phyloP scores from a whole-genome alignment of 2,797 vertebrate genomes.

The Sebastiscus tertius region DNA sequence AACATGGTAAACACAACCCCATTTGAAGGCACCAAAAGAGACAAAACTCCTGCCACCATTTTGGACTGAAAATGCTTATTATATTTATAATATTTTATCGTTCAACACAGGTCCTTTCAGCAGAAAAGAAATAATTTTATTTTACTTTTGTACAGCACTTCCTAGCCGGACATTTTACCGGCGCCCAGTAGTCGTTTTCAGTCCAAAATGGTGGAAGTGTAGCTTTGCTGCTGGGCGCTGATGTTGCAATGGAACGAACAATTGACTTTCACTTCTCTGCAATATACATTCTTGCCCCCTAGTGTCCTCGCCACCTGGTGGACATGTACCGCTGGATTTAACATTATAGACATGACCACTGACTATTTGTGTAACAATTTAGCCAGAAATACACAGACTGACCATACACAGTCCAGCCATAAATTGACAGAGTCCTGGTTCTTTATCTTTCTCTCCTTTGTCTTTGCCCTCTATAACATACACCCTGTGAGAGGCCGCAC shows the following conservation, averaged over 20 bases:
- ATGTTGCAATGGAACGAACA: neutral
- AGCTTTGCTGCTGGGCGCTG: neutral
- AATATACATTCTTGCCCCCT: too few species aligned
- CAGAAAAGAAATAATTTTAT: neutral
- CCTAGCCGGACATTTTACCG: accelerated
- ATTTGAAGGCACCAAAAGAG: neutral
- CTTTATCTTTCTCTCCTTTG: neutral
- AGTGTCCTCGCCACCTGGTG: too few species aligned
- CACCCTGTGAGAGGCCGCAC: conserved; percentile 2
- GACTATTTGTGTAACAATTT: too few species aligned
- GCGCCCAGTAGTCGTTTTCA: accelerated
- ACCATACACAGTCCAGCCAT: neutral
- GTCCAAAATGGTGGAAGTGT: accelerated
- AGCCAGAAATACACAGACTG: neutral
- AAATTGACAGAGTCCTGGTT: accelerated
- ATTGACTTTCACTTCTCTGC: neutral
- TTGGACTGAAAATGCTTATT: neutral
- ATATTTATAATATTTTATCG: neutral
- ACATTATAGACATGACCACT: neutral
- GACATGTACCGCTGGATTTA: neutral
- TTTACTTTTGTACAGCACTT: neutral
- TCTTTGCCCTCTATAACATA: conserved; percentile 21
- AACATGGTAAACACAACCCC: too few species aligned
- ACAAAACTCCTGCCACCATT: neutral
- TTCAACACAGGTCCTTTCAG: neutral